Evolutionary conservation across 2,888 invertebrate species (phyloP), one percentile per base, ranked within the genome.

Genomic region (Andricus quercusramuli): DNA sequence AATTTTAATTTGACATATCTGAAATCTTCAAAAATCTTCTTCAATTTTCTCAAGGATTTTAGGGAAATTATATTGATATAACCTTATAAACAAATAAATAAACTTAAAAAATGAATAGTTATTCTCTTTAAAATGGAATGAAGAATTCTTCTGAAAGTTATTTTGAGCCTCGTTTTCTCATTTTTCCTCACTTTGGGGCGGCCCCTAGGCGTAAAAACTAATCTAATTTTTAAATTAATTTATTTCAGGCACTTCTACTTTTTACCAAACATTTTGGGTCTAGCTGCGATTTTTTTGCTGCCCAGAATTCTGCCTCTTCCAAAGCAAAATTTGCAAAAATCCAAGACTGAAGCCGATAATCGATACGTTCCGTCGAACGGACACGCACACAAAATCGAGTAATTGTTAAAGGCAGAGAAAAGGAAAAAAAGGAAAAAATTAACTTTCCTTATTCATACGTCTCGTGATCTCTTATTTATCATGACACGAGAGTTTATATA

Each of bases 201-300:
- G 5, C 8, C 32, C 8, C 32, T 32, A 6, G 6, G 17, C 2
- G 17, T 17, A 5, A 5, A 47, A 47, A 47, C 17, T 47, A 47
- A 47, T 56, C 3, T 1, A n/a, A 11, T 56, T 56, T 56, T n/a
- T 11, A n/a, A n/a, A n/a, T 56, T 56, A 11, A 56, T 56, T 56
- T 20, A 78, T 86, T 84, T 29, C 78, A 92, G 92, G 88, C 87
- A 89, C 76, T 86, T 92, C 89, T 92, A 92, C 88, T 88, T 92
- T 85, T 84, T 89, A 77, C 90, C 90, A 78, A 92, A 92, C 82
- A 79, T 91, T 68, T 82, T 91, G 82, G 90, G 90, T 78, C 78
- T 92, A 82, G 85, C 86, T 65, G 90, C 90, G 47, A 86, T 92
- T 64, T 65, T 89, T 77, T 78, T 91, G 64, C 80, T 90, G 85